Conservation (phyloP, 2,888 invertebrate genomes). For the Leistus spinibarbis region DNA sequence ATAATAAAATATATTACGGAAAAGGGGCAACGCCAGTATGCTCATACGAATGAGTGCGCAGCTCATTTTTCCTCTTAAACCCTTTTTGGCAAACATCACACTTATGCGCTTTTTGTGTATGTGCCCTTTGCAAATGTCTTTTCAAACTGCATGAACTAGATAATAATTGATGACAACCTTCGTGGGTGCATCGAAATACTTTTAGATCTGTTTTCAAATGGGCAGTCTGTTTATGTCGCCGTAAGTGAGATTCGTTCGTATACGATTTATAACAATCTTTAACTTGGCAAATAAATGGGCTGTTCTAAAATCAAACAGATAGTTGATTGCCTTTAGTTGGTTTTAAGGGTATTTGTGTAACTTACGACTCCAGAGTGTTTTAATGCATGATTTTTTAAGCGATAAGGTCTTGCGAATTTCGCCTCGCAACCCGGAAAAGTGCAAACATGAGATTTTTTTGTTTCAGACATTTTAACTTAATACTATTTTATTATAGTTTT, state of each 20-base stretch:
- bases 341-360: background rate
- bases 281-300: conserved; percentile 63
- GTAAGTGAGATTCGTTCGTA: conserved; percentile 65
- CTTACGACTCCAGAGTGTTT: conserved; percentile 28
- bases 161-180: conserved; percentile 44
- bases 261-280: conserved; percentile 67
- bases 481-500: background rate
- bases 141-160: conserved; percentile 5
- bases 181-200: conserved; percentile 40
- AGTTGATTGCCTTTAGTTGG: too few relatives aligned
- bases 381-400: conserved; percentile 20
- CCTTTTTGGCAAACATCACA: conserved; percentile 19
- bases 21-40: conserved; percentile 45
- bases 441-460: conserved; percentile 7
- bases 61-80: conserved; percentile 20
- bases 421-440: conserved; percentile 22
- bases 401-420: conserved; percentile 16
- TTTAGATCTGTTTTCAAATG: conserved; percentile 48
- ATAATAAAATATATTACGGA: conserved; percentile 40
- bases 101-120: conserved; percentile 19
- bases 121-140: conserved; percentile 10
- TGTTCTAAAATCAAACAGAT: conserved; percentile 54
- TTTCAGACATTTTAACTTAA: background rate
- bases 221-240: conserved; percentile 62
- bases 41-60: conserved; percentile 21